Conservation (phyloP, 2,888 invertebrate species). For the Eupithecia subfuscata region DNA sequence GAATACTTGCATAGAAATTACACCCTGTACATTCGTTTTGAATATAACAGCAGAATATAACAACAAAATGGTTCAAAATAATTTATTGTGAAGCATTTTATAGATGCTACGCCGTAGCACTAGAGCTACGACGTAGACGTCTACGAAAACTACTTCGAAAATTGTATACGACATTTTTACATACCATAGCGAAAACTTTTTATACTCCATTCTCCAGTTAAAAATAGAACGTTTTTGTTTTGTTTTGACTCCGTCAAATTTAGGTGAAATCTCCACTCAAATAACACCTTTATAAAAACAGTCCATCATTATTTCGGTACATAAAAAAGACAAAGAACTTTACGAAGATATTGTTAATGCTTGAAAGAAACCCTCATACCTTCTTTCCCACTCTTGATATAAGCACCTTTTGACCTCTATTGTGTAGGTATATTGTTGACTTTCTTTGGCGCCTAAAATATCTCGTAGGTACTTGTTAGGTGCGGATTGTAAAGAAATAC, state of each 20-base stretch:
- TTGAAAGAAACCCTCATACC: constrained; percentile 32
- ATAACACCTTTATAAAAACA: constrained; percentile 37
- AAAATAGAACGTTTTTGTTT: background rate
- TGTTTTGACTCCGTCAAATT: background rate
- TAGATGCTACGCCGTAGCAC: constrained; percentile 50
- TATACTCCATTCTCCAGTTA: background rate
- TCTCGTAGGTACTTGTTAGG: constrained; percentile 11
- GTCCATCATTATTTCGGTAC: constrained; percentile 41
- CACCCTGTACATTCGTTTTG: background rate
- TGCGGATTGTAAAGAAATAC: constrained; percentile 7
- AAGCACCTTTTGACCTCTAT: constrained; percentile 46
- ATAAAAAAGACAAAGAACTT: constrained; percentile 42
- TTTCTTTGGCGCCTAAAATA: constrained; percentile 29
- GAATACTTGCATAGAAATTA: background rate
- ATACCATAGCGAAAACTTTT: background rate
- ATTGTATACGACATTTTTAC: background rate
- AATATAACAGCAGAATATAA: background rate
- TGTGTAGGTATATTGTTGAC: constrained; percentile 42
- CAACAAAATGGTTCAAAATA: background rate
- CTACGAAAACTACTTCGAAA: constrained; percentile 47
- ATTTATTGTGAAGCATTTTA: background rate
- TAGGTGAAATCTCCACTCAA: constrained; percentile 3
- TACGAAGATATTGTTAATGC: constrained; percentile 38
- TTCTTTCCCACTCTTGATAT: constrained; percentile 23
- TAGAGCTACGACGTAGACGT: constrained; percentile 52